phyloP scores from a whole-genome alignment of 2,113 vertebrate species.

The Xiphias gladius region DNA sequence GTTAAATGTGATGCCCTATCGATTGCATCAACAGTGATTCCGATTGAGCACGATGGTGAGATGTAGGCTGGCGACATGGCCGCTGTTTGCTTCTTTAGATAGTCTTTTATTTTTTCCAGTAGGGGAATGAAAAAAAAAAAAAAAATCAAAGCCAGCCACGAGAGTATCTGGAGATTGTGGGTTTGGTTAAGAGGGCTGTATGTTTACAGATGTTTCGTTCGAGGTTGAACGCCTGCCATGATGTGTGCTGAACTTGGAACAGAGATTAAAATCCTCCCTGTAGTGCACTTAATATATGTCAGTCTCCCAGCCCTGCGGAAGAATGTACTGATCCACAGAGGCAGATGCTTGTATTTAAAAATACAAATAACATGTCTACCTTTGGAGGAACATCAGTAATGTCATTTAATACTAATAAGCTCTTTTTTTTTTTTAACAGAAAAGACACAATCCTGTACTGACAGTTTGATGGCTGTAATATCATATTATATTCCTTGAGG shows the following conservation, averaged over 20 bases:
- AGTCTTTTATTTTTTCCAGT: slow-evolving; percentile 35
- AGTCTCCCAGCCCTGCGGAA: slow-evolving; percentile 15
- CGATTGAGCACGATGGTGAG: slow-evolving; percentile 17
- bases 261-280: slow-evolving; percentile 47
- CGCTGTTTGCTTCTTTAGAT: slow-evolving; percentile 6
- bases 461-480: slow-evolving; percentile 8
- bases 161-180: slow-evolving; percentile 67
- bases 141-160: slow-evolving; percentile 48
- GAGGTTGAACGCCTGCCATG: slow-evolving; percentile 56
- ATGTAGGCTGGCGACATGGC: slow-evolving; percentile 25
- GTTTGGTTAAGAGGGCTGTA: slow-evolving; percentile 50
- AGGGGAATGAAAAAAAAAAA: slow-evolving; percentile 19
- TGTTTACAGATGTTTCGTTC: slow-evolving; percentile 72
- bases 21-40: slow-evolving; percentile 21
- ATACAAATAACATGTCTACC: not conserved
- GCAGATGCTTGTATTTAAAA: slow-evolving; percentile 9
- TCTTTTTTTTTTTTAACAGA: not conserved
- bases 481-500: slow-evolving; percentile 10
- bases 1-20: not conserved
- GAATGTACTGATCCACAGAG: slow-evolving; percentile 20
- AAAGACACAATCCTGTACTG: slow-evolving; percentile 4
- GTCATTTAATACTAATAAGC: not conserved
- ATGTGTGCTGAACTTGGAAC: slow-evolving; percentile 57
- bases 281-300: not conserved
- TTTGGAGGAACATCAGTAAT: not conserved